Evolutionary conservation across 2,797 vertebrate genomes (phyloP), one percentile per base, ranked within the genome.

Genomic region (Holocentrus rufus): DNA sequence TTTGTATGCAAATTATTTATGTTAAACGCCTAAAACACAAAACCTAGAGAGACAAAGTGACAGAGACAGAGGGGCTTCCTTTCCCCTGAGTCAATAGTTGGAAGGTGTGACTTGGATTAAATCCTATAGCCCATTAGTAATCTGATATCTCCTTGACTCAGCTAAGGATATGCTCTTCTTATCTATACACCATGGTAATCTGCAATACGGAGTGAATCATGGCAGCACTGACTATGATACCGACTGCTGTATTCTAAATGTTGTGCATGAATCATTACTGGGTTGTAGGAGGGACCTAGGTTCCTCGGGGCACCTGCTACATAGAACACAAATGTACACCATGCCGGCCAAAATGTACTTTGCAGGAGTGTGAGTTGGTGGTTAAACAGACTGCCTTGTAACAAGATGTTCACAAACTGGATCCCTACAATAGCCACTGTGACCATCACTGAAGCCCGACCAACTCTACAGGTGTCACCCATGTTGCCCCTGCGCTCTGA

Each of bases 261-360:
- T 62, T 85, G 74, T 60, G 55, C 74, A 79, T 85, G 83, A 91
- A 74, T 92, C 87, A 87, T 50, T 69, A 49, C 69, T 54, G 53
- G 59, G 71, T 74, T 53, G 85, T 85, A 61, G 86, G 81, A 87
- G 69, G 82, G 75, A 77, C 71, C 64, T 20, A 23, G 64, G 72
- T 64, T 61, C 65, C 54, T 74, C 20, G 25, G 69, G 65, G 58
- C 65, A 77, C 63, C 50, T 62, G 65, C 67, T 78, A 27, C 55
- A 61, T 53, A 2, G 23, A 58, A 73, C 71, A 79, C 57, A 68
- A 23, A 81, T 83, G 82, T 60, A 84, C 71, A 83, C 13, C 23
- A 56, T 52, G 36, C 15, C 46, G 55, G 63, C 31, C 39, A 31
- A 53, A 53, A 70, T 63, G 76, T 44, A 31, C 46, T 60, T 22